Evolutionary conservation across 2,113 vertebrate species (phyloP), one percentile per base, ranked within the genome.

Genomic region (Zootoca vivipara): DNA sequence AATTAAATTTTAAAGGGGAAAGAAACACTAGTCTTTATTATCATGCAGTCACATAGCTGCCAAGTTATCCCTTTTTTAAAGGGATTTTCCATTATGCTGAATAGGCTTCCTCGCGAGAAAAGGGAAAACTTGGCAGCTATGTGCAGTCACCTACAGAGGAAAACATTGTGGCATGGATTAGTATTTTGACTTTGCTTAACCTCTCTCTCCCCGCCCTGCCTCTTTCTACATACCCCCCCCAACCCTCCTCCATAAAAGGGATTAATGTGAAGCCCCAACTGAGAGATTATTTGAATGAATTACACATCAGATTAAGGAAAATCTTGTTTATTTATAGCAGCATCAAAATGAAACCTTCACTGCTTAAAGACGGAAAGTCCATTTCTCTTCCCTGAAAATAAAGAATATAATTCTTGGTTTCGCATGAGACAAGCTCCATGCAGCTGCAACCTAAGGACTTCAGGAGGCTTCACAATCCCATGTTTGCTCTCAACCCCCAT

Each of bases 271-370:
- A 89, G 87, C 91, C 89, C 91, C 87, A 78, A 88, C 73, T 78
- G 84, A 93, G 87, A 93, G 91, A 95, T 95, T 94, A 92, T 0
- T 1, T 93, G 89, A 94, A 89, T 70, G 85, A 94, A 94, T 95
- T 94, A 90, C 90, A 89, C 0, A 1, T 83, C 81, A 87, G 94
- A 95, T 95, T 94, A 95, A 70, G 62, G 28, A 22, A 93, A 91
- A 92, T 94, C 58, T 92, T 52, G 46, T 52, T 93, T 87, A 87
- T 95, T 94, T 87, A 0, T 26, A 38, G n/a, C 4, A 3, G 52
- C 91, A 93, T 95, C 92, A 94, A 87, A 92, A 93, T 89, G 93
- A 93, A 95, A 82, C 64, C 90, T 91, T 90, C 85, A 42, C 78
- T 1, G 3, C 82, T 82, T 90, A 88, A 30, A 70, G 28, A n/a